A percentile compares a stretch with the other conserved stretches of the same genome.
phyloP scores from a whole-genome alignment of 2,797 vertebrate species.

The Helicolenus hilgendorfi region DNA sequence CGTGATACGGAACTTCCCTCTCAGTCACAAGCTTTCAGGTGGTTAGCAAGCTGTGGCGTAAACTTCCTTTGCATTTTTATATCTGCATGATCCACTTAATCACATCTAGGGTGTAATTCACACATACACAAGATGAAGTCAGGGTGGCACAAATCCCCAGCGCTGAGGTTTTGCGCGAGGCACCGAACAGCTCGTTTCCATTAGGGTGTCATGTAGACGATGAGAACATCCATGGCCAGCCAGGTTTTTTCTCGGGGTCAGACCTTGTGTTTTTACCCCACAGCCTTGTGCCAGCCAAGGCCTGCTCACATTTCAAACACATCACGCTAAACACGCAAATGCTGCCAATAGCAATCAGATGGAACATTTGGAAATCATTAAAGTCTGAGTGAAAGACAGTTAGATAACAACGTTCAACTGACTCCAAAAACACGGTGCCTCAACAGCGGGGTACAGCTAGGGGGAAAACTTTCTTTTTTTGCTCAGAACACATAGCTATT shows the following conservation, averaged over 20 bases:
- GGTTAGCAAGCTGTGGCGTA: slow-evolving; percentile 2
- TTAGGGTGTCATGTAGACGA: slow-evolving; percentile 31
- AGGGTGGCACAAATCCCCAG: not conserved
- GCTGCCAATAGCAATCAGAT: slow-evolving; percentile 75
- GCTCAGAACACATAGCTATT: slow-evolving; percentile 70
- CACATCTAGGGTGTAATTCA: slow-evolving; percentile 3
- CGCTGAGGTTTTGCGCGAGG: slow-evolving; percentile 17
- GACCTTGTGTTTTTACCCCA: slow-evolving; percentile 45
- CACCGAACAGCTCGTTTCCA: slow-evolving; percentile 43
- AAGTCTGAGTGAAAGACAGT: slow-evolving; percentile 66
- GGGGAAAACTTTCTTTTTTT: slow-evolving; percentile 22
- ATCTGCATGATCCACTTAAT: slow-evolving; percentile 29
- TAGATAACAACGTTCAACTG: slow-evolving; percentile 70
- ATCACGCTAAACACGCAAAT: slow-evolving; percentile 56
- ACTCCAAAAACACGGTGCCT: slow-evolving; percentile 65
- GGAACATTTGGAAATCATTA: slow-evolving; percentile 88
- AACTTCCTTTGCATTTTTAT: not conserved
- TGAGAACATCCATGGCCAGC: slow-evolving; percentile 12
- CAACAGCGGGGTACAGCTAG: slow-evolving; percentile 56
- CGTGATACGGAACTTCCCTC: slow-evolving; percentile 20
- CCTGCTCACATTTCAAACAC: slow-evolving; percentile 71
- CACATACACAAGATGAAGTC: not conserved
- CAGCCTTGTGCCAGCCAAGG: slow-evolving; percentile 55
- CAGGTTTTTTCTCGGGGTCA: slow-evolving; percentile 25
- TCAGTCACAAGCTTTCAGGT: slow-evolving; percentile 19